phyloP scores from a whole-genome alignment of 2,113 vertebrate genomes.

The Ammodytes marinus region DNA sequence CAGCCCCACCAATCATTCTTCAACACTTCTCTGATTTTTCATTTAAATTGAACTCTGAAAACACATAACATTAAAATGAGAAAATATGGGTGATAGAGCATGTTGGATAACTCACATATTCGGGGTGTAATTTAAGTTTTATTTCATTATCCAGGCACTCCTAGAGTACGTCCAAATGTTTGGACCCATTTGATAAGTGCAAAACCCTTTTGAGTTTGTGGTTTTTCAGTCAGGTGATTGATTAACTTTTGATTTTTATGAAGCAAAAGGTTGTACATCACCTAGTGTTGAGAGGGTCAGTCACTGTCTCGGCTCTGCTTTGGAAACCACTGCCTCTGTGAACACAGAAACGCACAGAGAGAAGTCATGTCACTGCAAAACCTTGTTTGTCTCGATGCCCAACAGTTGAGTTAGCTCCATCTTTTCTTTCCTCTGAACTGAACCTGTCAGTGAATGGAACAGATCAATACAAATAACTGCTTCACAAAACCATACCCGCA shows the following conservation, averaged over 20 bases:
- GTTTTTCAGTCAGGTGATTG: not conserved
- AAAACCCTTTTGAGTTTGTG: not conserved
- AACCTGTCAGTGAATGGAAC: slow-evolving; percentile 53
- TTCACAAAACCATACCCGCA: slow-evolving; percentile 46
- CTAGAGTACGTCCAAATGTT: slow-evolving; percentile 10
- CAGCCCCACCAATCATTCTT: not conserved
- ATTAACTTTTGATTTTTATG: not conserved
- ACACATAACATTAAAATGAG: not conserved
- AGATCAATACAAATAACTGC: slow-evolving; percentile 49
- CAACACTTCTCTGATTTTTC: not conserved
- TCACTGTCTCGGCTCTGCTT: slow-evolving; percentile 60
- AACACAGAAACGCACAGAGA: slow-evolving; percentile 61
- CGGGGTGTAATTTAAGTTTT: not conserved
- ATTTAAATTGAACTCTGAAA: not conserved
- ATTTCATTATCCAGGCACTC: not conserved
- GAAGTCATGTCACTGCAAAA: slow-evolving; percentile 28
- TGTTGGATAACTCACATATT: not conserved
- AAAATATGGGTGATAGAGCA: not conserved
- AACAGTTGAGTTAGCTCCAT: slow-evolving; percentile 25
- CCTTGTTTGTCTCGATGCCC: slow-evolving; percentile 1
- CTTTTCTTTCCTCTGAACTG: slow-evolving; percentile 49
- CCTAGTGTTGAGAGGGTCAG: slow-evolving; percentile 60
- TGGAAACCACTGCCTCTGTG: slow-evolving; percentile 63
- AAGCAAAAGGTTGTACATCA: slow-evolving; percentile 44
- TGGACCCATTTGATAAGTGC: not conserved